Evolutionary conservation across 2,888 invertebrate species (phyloP).

Genomic region (Flexamia atlantica): DNA sequence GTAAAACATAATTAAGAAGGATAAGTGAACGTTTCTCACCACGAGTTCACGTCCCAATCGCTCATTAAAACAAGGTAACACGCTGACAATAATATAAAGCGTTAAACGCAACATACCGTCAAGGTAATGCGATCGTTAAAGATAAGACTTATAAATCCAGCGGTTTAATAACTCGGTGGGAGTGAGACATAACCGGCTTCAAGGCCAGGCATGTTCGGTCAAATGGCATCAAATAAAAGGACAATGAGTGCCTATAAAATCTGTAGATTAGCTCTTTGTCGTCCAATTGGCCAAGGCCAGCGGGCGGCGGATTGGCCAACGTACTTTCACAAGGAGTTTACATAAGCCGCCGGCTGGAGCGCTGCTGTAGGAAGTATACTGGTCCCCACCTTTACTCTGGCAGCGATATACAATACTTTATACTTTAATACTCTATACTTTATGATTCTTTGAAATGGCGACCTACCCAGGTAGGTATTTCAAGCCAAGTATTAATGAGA

Average conservation of each 20-base stretch:
- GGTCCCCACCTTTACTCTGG: background rate
- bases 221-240: constrained; percentile 55
- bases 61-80: no score
- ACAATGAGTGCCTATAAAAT: constrained; percentile 53
- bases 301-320: constrained; percentile 52
- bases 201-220: constrained; percentile 50
- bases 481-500: no score
- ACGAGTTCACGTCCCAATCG: no score
- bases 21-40: no score
- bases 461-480: no score
- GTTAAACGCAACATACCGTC: background rate
- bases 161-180: background rate
- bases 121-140: background rate
- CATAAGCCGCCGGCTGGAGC: constrained; percentile 41
- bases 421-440: background rate
- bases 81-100: no score
- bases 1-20: no score
- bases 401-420: no score
- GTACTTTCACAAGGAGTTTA: constrained; percentile 60
- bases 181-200: background rate
- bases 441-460: no score
- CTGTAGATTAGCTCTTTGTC: constrained; percentile 62
- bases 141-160: background rate
- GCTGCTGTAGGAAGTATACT: constrained; percentile 34
- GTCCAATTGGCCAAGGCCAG: constrained; percentile 63